Evolutionary conservation across 2,888 invertebrate genomes (phyloP).

Genomic region (Ormyrus rosae): DNA sequence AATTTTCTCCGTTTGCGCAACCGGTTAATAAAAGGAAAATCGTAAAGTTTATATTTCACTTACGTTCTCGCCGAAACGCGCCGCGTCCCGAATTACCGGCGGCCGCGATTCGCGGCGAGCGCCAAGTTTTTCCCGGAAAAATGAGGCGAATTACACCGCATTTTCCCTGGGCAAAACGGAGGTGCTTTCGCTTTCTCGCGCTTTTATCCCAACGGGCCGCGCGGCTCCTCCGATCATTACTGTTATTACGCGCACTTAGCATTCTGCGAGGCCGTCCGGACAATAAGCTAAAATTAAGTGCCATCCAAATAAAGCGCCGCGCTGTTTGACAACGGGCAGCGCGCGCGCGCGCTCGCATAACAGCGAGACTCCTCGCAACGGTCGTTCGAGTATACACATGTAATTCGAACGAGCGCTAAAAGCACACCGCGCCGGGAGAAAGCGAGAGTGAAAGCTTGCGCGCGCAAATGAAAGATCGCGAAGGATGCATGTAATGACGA

Average conservation of each 20-base stretch:
- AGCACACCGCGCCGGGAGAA: slow-evolving; percentile 39
- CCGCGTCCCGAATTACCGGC: no score
- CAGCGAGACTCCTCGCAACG: slow-evolving; percentile 9
- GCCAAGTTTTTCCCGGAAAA: no score
- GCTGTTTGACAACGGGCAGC: slow-evolving; percentile 34
- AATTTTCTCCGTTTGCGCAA: no score
- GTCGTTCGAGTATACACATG: slow-evolving; percentile 39
- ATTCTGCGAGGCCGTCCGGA: neutral
- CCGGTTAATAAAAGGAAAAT: no score
- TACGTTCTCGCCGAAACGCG: no score
- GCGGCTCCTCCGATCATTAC: slow-evolving; percentile 35
- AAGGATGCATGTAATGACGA: neutral
- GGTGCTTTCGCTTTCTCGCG: slow-evolving; percentile 33
- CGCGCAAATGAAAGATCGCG: slow-evolving; percentile 40
- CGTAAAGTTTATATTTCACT: no score
- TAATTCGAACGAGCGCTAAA: slow-evolving; percentile 48
- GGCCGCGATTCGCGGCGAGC: no score
- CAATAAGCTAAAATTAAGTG: slow-evolving; percentile 45
- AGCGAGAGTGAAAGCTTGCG: slow-evolving; percentile 51
- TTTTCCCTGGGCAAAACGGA: no score
- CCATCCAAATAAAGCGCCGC: slow-evolving; percentile 36
- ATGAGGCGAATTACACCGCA: no score
- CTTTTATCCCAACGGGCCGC: neutral
- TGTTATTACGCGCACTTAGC: slow-evolving; percentile 32
- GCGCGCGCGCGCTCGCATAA: slow-evolving; percentile 2